Percentiles rank a stretch among this genome's conserved stretches.
Conservation (phyloP, 2,888 invertebrate genomes). For the Teleiodes luculella region DNA sequence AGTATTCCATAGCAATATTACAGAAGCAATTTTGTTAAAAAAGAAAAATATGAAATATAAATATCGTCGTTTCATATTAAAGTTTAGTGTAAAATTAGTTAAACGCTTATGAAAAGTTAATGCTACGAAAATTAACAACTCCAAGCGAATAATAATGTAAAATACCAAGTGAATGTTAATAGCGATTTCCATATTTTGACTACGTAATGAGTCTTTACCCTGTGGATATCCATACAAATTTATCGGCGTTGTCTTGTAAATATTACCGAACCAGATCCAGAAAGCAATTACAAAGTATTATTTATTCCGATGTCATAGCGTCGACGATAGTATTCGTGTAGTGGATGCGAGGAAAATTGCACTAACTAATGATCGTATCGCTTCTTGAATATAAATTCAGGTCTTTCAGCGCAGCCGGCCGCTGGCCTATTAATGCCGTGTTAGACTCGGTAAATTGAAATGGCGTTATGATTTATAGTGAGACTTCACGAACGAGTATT, state of each 20-base stretch:
- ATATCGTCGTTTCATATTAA: not conserved
- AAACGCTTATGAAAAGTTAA: not conserved
- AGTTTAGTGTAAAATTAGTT: no score
- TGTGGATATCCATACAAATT: conserved; percentile 43
- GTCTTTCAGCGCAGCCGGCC: conserved; percentile 61
- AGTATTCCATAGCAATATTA: not conserved
- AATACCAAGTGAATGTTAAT: conserved; percentile 37
- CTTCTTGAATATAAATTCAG: conserved; percentile 72
- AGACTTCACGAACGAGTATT: conserved; percentile 65
- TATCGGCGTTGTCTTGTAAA: conserved; percentile 45
- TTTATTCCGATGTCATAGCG: conserved; percentile 55
- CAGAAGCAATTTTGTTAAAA: not conserved
- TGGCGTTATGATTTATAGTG: conserved; percentile 71
- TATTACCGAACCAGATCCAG: conserved; percentile 52
- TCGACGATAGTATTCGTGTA: conserved; percentile 54
- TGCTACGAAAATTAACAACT: conserved; percentile 33
- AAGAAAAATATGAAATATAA: not conserved
- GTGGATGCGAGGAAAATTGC: conserved; percentile 71
- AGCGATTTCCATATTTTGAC: conserved; percentile 34
- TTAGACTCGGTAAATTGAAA: conserved; percentile 72
- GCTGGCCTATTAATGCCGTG: conserved; percentile 61
- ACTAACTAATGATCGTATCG: conserved; percentile 74
- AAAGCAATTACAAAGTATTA: conserved; percentile 65
- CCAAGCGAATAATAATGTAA: conserved; percentile 39
- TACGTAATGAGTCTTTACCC: conserved; percentile 48